Evolutionary conservation across 2,113 vertebrate species (phyloP), one percentile per base, ranked within the genome.

Genomic region (Coryphaenoides rupestris): DNA sequence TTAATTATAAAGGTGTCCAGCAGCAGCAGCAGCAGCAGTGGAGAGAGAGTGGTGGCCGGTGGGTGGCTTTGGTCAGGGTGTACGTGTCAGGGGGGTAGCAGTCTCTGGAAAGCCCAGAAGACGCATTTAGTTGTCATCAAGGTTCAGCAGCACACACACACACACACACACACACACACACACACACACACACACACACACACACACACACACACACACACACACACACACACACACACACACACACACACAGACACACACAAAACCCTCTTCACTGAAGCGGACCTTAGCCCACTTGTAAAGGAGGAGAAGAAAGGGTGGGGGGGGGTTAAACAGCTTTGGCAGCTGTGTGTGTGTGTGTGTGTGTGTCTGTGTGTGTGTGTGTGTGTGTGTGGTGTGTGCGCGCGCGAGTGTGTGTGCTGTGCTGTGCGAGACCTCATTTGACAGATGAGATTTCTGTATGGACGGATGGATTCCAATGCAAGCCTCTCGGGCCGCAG

Each of bases 371-470:
- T n/a, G n/a, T n/a, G n/a, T n/a, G n/a, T n/a, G n/a, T n/a, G n/a
- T n/a, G n/a, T n/a, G n/a, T n/a, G n/a, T n/a, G n/a, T n/a, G n/a
- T n/a, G n/a, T n/a, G n/a, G n/a, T n/a, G n/a, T n/a, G n/a, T n/a
- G n/a, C n/a, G n/a, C n/a, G n/a, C n/a, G n/a, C n/a, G n/a, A n/a
- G n/a, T n/a, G n/a, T n/a, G n/a, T n/a, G n/a, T n/a, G n/a, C n/a
- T n/a, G n/a, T n/a, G n/a, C n/a, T n/a, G n/a, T 54, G n/a, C 16
- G 13, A 49, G 57, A 70, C 66, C 55, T 74, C 33, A 7, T 57
- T 67, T 74, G 68, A 83, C 65, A 50, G 67, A 79, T 73, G 58
- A 69, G 57, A 62, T 60, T 76, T 78, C 57, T 66, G 40, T 53
- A 63, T 19, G 60, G 73, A 73, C 62, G 63, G 71, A 69, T 59